phyloP scores from a whole-genome alignment of 2,113 vertebrate species.

The Stegostoma tigrinum region DNA sequence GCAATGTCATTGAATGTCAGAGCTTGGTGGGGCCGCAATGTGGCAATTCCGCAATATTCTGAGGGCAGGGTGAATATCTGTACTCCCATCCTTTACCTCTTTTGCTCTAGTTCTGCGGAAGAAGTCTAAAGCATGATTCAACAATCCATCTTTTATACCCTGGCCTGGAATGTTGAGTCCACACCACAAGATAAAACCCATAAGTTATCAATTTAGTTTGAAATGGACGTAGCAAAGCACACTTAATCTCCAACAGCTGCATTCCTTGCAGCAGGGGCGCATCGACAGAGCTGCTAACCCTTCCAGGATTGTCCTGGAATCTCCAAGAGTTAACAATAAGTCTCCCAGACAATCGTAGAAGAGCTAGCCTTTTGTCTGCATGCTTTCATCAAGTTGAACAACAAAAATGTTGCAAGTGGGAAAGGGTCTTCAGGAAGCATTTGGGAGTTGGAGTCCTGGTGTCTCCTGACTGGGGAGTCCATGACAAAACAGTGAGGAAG shows the following conservation, averaged over 20 bases:
- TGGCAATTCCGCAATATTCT: background rate
- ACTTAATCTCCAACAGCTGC: background rate
- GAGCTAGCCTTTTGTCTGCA: too few relatives aligned
- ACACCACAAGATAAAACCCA: background rate
- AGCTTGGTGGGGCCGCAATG: background rate
- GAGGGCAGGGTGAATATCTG: background rate
- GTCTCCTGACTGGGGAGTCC: too few relatives aligned
- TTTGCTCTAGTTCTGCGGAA: background rate
- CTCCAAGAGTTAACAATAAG: background rate
- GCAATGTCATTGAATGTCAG: background rate
- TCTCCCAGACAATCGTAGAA: background rate
- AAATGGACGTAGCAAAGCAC: background rate
- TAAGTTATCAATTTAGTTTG: background rate
- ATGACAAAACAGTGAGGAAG: background rate
- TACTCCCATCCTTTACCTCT: background rate
- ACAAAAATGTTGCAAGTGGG: background rate
- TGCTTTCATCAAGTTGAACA: background rate
- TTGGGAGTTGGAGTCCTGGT: too few relatives aligned
- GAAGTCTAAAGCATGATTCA: background rate
- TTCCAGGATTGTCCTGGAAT: background rate
- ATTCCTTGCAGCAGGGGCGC: background rate
- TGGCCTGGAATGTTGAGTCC: background rate
- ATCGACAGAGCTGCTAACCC: too few relatives aligned
- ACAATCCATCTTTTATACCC: background rate
- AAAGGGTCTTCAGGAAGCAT: background rate